Conservation (phyloP, 2,113 vertebrate species). For the Myotis davidii region DNA sequence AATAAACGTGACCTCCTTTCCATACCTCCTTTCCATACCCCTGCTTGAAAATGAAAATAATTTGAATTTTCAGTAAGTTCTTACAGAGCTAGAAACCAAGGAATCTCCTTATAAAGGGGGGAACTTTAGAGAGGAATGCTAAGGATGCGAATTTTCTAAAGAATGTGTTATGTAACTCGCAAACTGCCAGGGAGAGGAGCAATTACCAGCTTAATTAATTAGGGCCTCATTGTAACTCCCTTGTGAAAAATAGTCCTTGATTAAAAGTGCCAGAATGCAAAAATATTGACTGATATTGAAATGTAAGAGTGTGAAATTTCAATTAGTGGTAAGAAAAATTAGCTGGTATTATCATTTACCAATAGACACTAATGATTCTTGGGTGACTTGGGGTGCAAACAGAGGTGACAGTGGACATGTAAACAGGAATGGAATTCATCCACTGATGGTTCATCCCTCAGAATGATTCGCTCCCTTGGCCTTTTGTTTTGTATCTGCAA, state of each 20-base stretch:
- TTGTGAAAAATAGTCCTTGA: conserved; percentile 74
- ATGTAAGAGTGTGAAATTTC: conserved; percentile 69
- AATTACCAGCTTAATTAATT: conserved; percentile 78
- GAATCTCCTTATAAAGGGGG: neutral
- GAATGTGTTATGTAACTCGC: conserved; percentile 63
- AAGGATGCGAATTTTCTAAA: conserved; percentile 61
- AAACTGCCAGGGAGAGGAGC: conserved; percentile 15
- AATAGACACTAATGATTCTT: conserved; percentile 52
- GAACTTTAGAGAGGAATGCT: neutral
- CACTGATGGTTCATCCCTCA: neutral
- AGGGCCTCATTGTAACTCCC: conserved; percentile 65
- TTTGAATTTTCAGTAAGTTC: conserved; percentile 38
- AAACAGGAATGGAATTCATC: conserved; percentile 15
- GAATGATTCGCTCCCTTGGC: neutral
- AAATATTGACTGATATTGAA: conserved; percentile 77
- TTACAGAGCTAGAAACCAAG: neutral
- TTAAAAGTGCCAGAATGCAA: conserved; percentile 75
- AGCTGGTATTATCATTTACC: conserved; percentile 58
- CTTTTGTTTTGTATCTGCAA: neutral
- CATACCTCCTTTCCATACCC: neutral
- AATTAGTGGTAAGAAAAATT: conserved; percentile 71
- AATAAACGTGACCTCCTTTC: conserved; percentile 55
- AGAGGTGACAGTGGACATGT: conserved; percentile 11
- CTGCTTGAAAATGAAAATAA: conserved; percentile 38
- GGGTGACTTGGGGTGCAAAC: neutral